Evolutionary conservation across 2,888 invertebrate genomes (phyloP), one percentile per base, ranked within the genome.

Genomic region (Hymenopus coronatus): DNA sequence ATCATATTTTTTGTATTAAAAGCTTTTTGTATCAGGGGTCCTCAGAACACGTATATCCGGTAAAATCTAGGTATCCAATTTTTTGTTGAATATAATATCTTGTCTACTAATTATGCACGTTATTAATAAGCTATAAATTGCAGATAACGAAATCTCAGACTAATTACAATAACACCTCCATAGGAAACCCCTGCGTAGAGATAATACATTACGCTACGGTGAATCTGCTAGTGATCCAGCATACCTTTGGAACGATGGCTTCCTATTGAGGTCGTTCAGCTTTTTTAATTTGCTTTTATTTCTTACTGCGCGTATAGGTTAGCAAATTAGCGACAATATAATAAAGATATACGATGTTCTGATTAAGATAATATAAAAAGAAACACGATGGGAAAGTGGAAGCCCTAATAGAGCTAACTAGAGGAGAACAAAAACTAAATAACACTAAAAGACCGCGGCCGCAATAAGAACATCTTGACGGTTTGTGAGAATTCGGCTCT

Each of bases 301-400:
- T 15, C 54, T 15, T 15, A 14, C 15, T 54, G 54, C 15, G 54
- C 20, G 20, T 70, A 70, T 70, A 81, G 28, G 27, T 81, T 81
- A 54, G 54, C 88, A 88, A 88, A 84, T 84, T 88, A 88, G 88
- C 88, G 88, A 88, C 88, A 84, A 54, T 84, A 84, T 88, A 88
- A 88, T 88, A 88, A 84, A 84, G 88, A 84, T 88, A 84, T 88
- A 88, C 88, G 88, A 88, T 84, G 88, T 84, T 70, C 54, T 88
- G 88, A 88, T 88, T 88, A 84, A 84, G 88, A 83, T 84, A 40
- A 83, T 84, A 70, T 70, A 88, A 84, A 86, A 81, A 20, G 30
- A 86, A 85, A 20, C 0, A 20, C 28, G 27, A 54, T 85, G 14
- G 54, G 20, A 70, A 70, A 70, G 54, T 70, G 46, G 28, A n/a